Conservation (phyloP, 1,140 invertebrate species). For the Drosophila sucinea region DNA sequence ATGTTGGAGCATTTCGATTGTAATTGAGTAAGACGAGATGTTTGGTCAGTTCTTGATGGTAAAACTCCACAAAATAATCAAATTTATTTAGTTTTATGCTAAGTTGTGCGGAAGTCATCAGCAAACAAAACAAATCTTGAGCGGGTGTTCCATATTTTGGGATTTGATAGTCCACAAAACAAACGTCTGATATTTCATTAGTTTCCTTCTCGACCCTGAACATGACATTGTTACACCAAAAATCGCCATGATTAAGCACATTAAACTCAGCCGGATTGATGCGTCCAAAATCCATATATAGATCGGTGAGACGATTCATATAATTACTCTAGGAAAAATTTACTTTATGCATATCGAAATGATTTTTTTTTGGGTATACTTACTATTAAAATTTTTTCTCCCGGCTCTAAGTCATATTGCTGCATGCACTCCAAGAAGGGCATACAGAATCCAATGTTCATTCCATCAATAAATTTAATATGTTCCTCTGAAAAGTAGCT, state of each 20-base stretch:
- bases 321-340: slow-evolving; percentile 58
- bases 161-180: slow-evolving; percentile 83
- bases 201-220: slow-evolving; percentile 66
- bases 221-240: slow-evolving; percentile 82
- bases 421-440: slow-evolving; percentile 72
- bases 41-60: slow-evolving; percentile 59
- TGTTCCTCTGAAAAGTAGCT: slow-evolving; percentile 59
- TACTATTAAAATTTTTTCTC: slow-evolving; percentile 55
- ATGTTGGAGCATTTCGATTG: slow-evolving; percentile 46
- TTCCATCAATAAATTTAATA: slow-evolving; percentile 52
- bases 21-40: slow-evolving; percentile 62
- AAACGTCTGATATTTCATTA: slow-evolving; percentile 55
- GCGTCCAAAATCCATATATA: slow-evolving; percentile 62
- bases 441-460: slow-evolving; percentile 56
- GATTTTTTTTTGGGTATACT: slow-evolving; percentile 8
- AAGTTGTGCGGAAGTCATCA: slow-evolving; percentile 62
- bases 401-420: slow-evolving; percentile 54
- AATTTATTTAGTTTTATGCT: slow-evolving; percentile 66
- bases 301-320: slow-evolving; percentile 51
- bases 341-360: too few species aligned
- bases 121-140: slow-evolving; percentile 77
- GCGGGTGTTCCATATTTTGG: slow-evolving; percentile 74
- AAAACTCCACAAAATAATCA: slow-evolving; percentile 73
- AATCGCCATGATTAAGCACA: slow-evolving; percentile 87
- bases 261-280: slow-evolving; percentile 84